Evolutionary conservation across 92 coral and sea anemone species (phyloP).

Genomic region (Zoanthus sociatus): DNA sequence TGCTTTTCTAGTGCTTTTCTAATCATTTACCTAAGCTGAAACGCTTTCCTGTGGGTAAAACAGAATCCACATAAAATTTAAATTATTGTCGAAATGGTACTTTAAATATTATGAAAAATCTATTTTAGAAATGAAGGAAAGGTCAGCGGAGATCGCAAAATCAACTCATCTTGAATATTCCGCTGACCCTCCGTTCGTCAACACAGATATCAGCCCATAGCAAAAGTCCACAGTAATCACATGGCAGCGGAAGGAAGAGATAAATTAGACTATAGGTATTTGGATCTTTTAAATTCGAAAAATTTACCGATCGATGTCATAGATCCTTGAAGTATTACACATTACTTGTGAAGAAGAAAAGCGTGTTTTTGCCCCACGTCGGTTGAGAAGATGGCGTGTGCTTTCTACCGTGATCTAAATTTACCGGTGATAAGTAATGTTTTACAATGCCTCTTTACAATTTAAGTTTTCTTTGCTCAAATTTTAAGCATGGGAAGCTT

Average conservation of each 20-base stretch:
- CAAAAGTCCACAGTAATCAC: constrained; percentile 10
- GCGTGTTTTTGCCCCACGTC: background rate
- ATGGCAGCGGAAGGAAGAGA: constrained; percentile 27
- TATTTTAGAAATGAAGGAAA: constrained; percentile 8
- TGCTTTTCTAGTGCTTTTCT: background rate
- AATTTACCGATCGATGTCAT: background rate
- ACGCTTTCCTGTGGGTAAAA: background rate
- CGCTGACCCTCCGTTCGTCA: constrained; percentile 56
- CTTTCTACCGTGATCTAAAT: background rate
- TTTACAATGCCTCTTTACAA: background rate
- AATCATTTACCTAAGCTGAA: background rate
- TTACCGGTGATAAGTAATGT: background rate
- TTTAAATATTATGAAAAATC: background rate
- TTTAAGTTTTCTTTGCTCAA: background rate
- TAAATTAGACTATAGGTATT: background rate
- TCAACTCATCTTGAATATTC: constrained; percentile 53
- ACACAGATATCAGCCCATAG: constrained; percentile 6
- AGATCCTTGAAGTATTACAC: background rate
- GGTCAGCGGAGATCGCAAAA: constrained; percentile 58
- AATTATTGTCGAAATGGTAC: background rate
- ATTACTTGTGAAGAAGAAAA: background rate
- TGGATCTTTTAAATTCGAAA: background rate
- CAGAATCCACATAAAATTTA: background rate
- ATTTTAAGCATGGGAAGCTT: background rate
- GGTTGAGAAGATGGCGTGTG: constrained; percentile 32